A percentile compares a stretch with the other conserved stretches of the same genome.
Evolutionary conservation across 2,113 vertebrate genomes (phyloP).

Genomic region (Centropus unirufus): DNA sequence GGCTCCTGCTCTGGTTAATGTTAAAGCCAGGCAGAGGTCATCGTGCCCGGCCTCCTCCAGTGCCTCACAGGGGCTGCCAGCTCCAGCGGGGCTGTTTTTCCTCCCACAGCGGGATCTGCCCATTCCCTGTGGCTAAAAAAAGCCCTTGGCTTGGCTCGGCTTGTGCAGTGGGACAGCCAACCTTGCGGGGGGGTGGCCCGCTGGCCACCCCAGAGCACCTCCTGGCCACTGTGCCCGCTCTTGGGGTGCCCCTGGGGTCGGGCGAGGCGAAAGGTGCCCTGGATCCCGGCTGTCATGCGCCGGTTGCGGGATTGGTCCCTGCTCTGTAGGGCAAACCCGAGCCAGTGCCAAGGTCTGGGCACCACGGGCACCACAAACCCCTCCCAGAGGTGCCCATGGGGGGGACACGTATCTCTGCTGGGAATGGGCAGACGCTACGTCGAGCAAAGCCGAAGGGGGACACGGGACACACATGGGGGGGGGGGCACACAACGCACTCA

Average conservation of each 20-base stretch:
- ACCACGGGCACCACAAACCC: neutral
- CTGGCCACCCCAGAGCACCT: neutral
- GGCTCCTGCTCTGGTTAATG: conserved; percentile 45
- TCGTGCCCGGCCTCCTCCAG: fast-evolving
- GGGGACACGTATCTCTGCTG: neutral
- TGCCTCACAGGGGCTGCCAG: neutral
- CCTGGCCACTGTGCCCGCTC: fast-evolving
- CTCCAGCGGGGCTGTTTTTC: neutral
- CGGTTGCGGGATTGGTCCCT: neutral
- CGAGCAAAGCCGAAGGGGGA: too few relatives aligned
- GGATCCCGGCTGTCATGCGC: too few relatives aligned
- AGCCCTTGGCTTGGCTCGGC: conserved; percentile 18
- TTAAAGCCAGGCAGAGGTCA: conserved; percentile 27
- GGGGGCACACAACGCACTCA: too few relatives aligned
- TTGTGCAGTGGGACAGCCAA: neutral
- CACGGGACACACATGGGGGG: too few relatives aligned
- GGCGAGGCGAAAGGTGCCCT: too few relatives aligned
- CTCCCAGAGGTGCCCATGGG: fast-evolving
- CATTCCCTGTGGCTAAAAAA: conserved; percentile 32
- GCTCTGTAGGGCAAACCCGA: neutral
- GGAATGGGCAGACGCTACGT: neutral
- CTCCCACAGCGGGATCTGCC: neutral
- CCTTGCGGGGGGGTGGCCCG: too few relatives aligned
- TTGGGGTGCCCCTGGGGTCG: neutral
- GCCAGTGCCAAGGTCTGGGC: neutral